A percentile compares a stretch with the other conserved stretches of the same genome.
Conservation (phyloP, 2,797 vertebrate species). For the Phrynocephalus vlangalii region DNA sequence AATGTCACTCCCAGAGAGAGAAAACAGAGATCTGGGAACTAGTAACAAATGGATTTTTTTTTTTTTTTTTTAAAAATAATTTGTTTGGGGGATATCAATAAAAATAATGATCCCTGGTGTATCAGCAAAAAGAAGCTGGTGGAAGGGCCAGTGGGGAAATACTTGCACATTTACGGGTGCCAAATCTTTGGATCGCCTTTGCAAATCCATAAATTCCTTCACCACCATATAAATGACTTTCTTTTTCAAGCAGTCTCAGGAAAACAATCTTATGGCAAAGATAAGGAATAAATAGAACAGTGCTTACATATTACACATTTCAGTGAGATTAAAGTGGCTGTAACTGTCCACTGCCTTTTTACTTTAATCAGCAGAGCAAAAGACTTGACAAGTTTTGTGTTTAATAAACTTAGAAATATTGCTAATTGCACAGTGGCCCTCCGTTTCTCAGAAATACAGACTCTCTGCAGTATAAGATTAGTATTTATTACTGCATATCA, state of each 20-base stretch:
- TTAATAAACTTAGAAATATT: background rate
- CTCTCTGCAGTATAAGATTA: background rate
- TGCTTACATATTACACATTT: background rate
- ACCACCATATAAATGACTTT: background rate
- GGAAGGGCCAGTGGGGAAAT: background rate
- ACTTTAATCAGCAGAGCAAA: background rate
- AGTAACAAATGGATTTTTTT: background rate
- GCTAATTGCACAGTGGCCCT: background rate
- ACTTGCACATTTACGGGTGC: background rate
- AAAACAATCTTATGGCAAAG: background rate
- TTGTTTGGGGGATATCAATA: background rate
- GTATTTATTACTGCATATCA: conserved; percentile 2
- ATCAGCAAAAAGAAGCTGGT: background rate
- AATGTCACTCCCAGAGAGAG: background rate
- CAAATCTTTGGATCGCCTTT: background rate
- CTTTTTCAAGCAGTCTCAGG: background rate
- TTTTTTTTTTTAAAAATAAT: background rate
- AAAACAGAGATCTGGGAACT: conserved; percentile 6
- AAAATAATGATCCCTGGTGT: background rate
- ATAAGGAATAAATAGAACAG: background rate
- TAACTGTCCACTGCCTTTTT: background rate
- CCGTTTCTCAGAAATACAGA: background rate
- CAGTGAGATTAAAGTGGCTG: background rate
- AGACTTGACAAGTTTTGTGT: background rate
- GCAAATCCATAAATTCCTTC: background rate